Evolutionary conservation across 2,797 vertebrate genomes (phyloP), one percentile per base, ranked within the genome.

Genomic region (Masticophis lateralis): DNA sequence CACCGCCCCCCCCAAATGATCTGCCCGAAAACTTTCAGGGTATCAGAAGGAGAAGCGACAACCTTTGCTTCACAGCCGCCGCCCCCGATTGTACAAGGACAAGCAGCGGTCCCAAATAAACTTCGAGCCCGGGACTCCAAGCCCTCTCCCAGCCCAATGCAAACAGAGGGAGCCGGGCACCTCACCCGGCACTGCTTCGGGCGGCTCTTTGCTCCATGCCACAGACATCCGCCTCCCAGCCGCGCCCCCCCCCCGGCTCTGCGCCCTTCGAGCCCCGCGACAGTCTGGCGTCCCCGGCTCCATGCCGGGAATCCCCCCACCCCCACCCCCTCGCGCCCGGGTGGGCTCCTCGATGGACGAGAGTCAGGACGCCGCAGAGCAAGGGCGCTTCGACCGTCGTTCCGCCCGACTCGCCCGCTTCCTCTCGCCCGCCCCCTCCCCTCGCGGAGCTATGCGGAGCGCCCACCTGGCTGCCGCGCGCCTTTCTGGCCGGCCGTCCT

Each of bases 271-370:
- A 22, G 18, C 55, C 28, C 63, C 18, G 37, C 88, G 56, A 43
- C 59, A 98, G 98, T 98, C 97, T 97, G 97, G 97, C 83, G 79
- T 86, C 86, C 43, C 86, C 86, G 83, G 59, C 43, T 28, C 28
- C 12, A 9, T 32, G 28, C 47, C 51, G n/a, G 47, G 47, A 18
- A n/a, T 92, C 83, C 95, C 51, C 8, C 5, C 47, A 47, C 47
- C 47, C 5, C 47, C 47, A 7, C 6, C 7, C 47, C 47, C 47
- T 18, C 27, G 86, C 51, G 86, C 37, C 56, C 91, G 94, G 86
- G 32, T 60, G 79, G 79, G 66, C 37, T 9, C 57, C 16, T 11
- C 22, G 37, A 25, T 1, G 27, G 53, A 11, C 16, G 0, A 11
- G 43, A 28, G n/a, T 47, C 8, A 0, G 37, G 57, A 1, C 74